Conservation (phyloP, 2,113 vertebrate genomes). For the Axis porcinus region DNA sequence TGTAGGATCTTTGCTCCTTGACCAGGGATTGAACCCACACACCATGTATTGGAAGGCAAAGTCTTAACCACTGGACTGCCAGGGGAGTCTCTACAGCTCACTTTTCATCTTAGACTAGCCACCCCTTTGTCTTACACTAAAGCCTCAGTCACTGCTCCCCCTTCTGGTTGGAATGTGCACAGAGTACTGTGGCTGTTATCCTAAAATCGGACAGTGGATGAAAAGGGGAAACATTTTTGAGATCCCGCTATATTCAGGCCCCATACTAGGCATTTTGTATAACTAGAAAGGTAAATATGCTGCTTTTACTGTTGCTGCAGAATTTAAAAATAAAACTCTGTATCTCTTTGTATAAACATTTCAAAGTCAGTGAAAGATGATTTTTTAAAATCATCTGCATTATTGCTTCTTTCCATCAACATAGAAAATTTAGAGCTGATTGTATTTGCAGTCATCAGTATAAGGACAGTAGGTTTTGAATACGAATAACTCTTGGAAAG, state of each 20-base stretch:
- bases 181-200: not conserved
- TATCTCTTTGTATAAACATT: not conserved
- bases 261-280: not conserved
- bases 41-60: not conserved
- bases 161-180: not conserved
- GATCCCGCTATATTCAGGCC: not conserved
- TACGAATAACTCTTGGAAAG: not conserved
- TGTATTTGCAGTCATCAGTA: not conserved
- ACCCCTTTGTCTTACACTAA: not conserved
- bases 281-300: not conserved
- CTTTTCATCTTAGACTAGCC: not conserved
- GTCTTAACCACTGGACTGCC: not conserved
- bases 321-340: not conserved
- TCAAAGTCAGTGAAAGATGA: not conserved
- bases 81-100: not conserved
- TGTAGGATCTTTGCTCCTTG: not conserved
- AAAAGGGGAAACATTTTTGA: not conserved
- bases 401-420: not conserved
- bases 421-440: constrained; percentile 15
- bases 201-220: not conserved
- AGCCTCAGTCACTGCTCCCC: not conserved
- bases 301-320: not conserved
- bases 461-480: not conserved
- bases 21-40: not conserved
- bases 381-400: not conserved